Evolutionary conservation across 2,113 vertebrate genomes (phyloP).

Genomic region (Eulacestoma nigropectus): DNA sequence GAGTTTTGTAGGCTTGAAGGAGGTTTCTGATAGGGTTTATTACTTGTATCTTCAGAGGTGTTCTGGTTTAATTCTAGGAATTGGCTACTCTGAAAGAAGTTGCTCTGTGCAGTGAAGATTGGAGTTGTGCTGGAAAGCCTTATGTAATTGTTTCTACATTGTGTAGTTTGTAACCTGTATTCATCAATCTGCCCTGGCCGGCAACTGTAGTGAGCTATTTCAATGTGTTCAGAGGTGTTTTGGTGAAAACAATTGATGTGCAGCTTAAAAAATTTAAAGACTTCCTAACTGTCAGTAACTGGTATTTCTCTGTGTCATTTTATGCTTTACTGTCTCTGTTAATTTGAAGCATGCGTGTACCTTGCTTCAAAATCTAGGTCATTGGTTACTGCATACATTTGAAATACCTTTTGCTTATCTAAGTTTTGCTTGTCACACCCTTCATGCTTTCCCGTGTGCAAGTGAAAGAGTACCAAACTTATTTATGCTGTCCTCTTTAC

Average conservation of each 20-base stretch:
- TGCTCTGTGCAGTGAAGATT: background rate
- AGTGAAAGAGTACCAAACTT: background rate
- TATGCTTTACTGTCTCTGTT: background rate
- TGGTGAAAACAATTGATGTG: background rate
- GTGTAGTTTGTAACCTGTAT: constrained; percentile 9
- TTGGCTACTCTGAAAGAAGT: background rate
- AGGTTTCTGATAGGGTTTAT: background rate
- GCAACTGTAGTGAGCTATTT: background rate
- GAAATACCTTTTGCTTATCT: background rate
- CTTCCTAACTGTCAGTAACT: background rate
- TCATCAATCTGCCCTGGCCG: background rate
- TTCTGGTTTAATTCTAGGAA: background rate
- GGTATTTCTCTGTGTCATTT: background rate
- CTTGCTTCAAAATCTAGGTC: background rate
- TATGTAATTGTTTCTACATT: constrained; percentile 38
- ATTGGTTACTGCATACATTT: background rate
- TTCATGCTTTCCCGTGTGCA: background rate
- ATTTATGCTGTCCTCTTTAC: background rate
- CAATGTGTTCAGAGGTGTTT: background rate
- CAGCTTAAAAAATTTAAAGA: constrained; percentile 17
- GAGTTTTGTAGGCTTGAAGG: background rate
- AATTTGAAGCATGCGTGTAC: background rate
- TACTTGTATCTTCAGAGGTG: background rate
- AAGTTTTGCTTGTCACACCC: background rate
- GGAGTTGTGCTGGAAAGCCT: background rate